Evolutionary conservation across 2,888 invertebrate genomes (phyloP).

Genomic region (Lapara coniferarum): DNA sequence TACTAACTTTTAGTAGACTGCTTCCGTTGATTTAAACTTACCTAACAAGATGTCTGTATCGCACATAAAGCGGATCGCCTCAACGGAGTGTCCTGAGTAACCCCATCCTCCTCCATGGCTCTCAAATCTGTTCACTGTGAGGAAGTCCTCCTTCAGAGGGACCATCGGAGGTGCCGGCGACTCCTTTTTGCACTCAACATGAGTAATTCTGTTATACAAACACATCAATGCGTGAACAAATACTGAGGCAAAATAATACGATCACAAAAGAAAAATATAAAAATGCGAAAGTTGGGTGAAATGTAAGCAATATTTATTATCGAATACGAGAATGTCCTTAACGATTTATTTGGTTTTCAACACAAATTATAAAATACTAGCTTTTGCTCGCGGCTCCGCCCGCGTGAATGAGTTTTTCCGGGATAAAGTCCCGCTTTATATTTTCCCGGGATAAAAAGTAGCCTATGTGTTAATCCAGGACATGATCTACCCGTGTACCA

Average conservation of each 20-base stretch:
- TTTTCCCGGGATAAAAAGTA: too few species aligned
- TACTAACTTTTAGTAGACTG: too few species aligned
- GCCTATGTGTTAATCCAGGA: too few species aligned
- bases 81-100: constrained; percentile 97
- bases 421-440: too few species aligned
- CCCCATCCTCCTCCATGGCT: constrained; percentile 99
- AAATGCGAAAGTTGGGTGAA: not conserved
- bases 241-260: not conserved
- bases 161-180: constrained; percentile 51
- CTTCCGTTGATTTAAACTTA: constrained; percentile 44
- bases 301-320: not conserved
- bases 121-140: constrained; percentile 94
- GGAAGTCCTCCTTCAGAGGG: constrained; percentile 89
- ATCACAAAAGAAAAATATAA: not conserved
- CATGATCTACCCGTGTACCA: too few species aligned
- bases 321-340: too few species aligned
- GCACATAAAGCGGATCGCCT: constrained; percentile 97
- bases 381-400: too few species aligned
- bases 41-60: constrained; percentile 94
- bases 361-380: too few species aligned
- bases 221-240: not conserved
- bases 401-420: too few species aligned
- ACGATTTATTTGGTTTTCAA: too few species aligned
- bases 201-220: constrained; percentile 50
- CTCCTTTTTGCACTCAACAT: constrained; percentile 66